A percentile compares a stretch with the other conserved stretches of the same genome.
These are phyloP conservation scores for Neotragus pygmaeus DNA, from an alignment of 2,113 vertebrate species.

Conservation along the genomic window DNA sequence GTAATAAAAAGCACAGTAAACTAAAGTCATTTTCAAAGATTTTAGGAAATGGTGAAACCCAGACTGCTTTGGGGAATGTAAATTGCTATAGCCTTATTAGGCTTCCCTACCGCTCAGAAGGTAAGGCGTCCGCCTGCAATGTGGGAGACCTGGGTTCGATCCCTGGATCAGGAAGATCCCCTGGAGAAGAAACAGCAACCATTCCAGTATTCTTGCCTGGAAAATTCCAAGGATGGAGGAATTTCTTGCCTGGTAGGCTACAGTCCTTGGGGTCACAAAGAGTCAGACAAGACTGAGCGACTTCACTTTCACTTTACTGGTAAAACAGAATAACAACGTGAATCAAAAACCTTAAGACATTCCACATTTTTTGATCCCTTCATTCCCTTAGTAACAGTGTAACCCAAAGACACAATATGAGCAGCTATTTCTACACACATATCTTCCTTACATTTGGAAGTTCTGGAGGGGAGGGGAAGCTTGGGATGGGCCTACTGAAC, in stretches of 20 bases:
- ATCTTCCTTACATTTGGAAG: not conserved
- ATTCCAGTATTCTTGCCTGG: not conserved
- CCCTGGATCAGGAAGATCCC: not conserved
- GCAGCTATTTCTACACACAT: not conserved
- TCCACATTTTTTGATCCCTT: not conserved
- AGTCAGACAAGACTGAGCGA: not conserved
- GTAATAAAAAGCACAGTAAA: not conserved
- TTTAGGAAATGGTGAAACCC: not conserved
- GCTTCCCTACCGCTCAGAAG: not conserved
- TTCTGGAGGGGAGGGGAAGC: not conserved
- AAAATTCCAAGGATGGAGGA: not conserved
- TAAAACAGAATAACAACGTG: not conserved
- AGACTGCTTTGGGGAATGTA: not conserved
- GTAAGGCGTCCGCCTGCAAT: not conserved
- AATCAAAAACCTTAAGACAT: not conserved
- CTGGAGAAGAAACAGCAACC: not conserved
- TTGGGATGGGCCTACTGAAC: not conserved
- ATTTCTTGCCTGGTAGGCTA: not conserved
- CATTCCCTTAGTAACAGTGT: not conserved
- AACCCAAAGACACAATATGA: not conserved
- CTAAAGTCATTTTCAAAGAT: slow-evolving; percentile 6
- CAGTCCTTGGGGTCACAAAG: not conserved
- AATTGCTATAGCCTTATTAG: not conserved
- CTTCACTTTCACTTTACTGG: not conserved
- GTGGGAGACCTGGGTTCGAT: not conserved